phyloP scores from a whole-genome alignment of 2,113 vertebrate genomes.

The Cettia cetti region DNA sequence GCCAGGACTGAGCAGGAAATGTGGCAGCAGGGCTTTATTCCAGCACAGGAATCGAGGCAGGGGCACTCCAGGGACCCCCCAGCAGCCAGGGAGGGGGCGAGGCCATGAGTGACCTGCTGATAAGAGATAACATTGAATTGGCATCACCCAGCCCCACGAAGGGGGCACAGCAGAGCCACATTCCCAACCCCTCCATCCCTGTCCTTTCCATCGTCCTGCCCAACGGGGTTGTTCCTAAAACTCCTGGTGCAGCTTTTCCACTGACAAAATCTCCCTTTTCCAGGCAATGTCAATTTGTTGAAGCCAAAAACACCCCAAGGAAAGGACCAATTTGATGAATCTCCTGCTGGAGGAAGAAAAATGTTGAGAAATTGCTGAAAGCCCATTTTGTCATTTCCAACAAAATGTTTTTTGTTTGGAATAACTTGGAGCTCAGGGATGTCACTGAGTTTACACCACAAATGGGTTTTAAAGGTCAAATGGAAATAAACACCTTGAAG shows the following conservation, averaged over 20 bases:
- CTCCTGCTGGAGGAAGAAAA: neutral
- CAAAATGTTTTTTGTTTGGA: neutral
- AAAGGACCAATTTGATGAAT: neutral
- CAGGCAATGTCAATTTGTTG: neutral
- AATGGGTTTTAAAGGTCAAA: conserved; percentile 38
- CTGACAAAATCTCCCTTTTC: neutral
- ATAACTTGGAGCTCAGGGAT: neutral
- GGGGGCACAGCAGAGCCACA: neutral
- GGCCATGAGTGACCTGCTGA: neutral
- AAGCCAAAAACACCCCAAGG: neutral
- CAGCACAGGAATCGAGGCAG: neutral
- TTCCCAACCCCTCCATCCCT: neutral
- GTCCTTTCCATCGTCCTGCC: neutral
- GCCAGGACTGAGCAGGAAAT: neutral
- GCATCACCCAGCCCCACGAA: neutral
- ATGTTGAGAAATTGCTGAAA: neutral
- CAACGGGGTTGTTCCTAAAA: accelerated
- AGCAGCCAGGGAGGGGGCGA: neutral
- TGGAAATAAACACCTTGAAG: conserved; percentile 32
- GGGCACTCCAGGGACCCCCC: neutral
- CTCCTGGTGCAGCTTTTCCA: neutral
- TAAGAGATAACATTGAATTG: accelerated
- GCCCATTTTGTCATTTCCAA: neutral
- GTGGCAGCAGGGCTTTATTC: neutral
- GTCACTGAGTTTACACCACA: neutral